phyloP scores from a whole-genome alignment of 1,140 invertebrate species.

The Metopolophium dirhodum region DNA sequence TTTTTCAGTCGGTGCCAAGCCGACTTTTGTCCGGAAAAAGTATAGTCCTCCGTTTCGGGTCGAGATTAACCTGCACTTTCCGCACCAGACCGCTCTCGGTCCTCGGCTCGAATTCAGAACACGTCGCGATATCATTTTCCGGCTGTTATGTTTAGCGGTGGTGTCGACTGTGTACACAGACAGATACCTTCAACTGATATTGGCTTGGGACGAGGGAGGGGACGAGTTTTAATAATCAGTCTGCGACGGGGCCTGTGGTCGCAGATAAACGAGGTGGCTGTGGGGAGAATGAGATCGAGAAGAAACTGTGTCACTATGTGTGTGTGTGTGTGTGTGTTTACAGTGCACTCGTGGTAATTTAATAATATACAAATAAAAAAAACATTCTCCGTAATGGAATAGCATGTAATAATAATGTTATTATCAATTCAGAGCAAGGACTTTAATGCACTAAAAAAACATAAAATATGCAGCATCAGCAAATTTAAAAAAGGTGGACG shows the following conservation, averaged over 20 bases:
- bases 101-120: background rate
- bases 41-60: background rate
- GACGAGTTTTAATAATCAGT: slow-evolving; percentile 25
- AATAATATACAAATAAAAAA: slow-evolving; percentile 5
- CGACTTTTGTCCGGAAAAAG: background rate
- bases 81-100: background rate
- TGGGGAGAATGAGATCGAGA: background rate
- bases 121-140: slow-evolving; percentile 45
- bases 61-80: background rate
- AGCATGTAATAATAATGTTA: background rate
- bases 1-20: background rate
- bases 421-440: background rate
- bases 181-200: background rate
- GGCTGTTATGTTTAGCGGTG: background rate
- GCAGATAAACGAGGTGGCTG: background rate
- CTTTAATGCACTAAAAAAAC: background rate
- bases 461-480: background rate
- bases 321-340: background rate
- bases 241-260: background rate
- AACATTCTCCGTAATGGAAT: background rate
- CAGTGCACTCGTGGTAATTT: background rate
- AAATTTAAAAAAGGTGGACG: background rate
- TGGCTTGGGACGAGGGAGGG: background rate
- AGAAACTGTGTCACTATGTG: background rate
- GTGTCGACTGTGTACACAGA: background rate